Base-by-base conservation (phyloP, 1,140 invertebrate genomes). In the Drosophila varians region DNA sequence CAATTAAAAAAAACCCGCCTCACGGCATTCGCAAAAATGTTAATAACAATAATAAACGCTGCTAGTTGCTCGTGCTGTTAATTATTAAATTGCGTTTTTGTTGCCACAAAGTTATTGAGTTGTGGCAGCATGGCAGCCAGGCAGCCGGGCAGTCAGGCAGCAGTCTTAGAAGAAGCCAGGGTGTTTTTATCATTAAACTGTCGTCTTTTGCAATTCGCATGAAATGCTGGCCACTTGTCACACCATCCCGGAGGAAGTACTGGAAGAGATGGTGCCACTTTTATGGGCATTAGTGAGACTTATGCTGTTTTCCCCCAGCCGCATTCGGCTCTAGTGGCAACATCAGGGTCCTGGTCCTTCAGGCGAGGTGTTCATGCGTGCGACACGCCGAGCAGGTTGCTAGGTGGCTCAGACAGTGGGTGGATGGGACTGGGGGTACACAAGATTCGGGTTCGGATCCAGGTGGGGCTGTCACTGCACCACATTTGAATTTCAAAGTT, bases 41-140 rank as follows among this genome's bases (percentile, higher is more conserved):
- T 86, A 86, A 86, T 86, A 86, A 86, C 80, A 86, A 86, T 86
- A 86, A 86, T 87, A 87, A 86, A 87, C 76, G 68, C 69, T 62
- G 55, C 61, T 43, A 38, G 11, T 57, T 83, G 79, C 75, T 83
- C 79, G 79, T 84, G 79, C 74, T 86, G 83, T 86, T 86, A 86
- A 86, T 87, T 86, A 86, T 86, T 87, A 77, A 87, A 86, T 86
- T 87, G 82, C 82, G 82, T 87, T 87, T 87, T 80, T 80, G 76
- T 80, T 70, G 82, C 82, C 71, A 86, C 74, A 77, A 80, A 76
- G 68, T 87, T 86, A 86, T 86, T 86, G 80, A 86, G 80, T 87
- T 86, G 80, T 84, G 76, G 72, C 66, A 38, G 51, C 48, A 31
- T 11, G 1, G 25, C 25, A 26, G 25, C 25, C 6, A 26, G 25